Conservation (phyloP, 2,797 vertebrate genomes). For the Helostoma temminkii region DNA sequence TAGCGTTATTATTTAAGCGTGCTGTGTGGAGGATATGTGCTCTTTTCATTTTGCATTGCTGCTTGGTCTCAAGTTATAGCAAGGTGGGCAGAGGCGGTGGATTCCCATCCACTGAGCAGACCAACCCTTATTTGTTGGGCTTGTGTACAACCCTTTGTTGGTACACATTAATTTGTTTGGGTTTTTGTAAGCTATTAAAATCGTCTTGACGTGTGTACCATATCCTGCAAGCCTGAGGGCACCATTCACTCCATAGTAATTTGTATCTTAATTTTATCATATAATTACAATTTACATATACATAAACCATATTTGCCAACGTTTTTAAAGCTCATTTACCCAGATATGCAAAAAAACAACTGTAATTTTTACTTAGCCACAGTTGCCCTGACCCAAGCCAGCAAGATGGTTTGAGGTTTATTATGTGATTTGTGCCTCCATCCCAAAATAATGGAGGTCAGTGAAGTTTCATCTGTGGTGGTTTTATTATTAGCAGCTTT, state of each 20-base stretch:
- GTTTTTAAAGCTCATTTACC: background rate
- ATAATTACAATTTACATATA: background rate
- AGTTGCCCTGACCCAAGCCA: background rate
- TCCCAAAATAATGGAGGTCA: background rate
- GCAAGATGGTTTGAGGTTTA: background rate
- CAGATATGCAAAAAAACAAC: background rate
- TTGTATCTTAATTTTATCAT: background rate
- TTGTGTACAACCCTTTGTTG: conserved; percentile 22
- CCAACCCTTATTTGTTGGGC: conserved; percentile 15
- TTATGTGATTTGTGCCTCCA: background rate
- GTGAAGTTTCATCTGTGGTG: background rate
- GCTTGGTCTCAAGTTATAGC: conserved; percentile 21
- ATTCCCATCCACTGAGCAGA: background rate
- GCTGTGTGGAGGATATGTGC: background rate
- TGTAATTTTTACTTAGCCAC: background rate
- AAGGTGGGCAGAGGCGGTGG: conserved; percentile 5
- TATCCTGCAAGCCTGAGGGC: background rate
- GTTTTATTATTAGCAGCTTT: background rate
- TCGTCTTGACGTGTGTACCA: background rate
- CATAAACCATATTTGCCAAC: background rate
- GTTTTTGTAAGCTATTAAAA: conserved; percentile 18
- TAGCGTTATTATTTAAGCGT: background rate
- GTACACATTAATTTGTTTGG: background rate
- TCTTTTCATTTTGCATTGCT: background rate
- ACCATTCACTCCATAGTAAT: background rate